Percentiles rank a stretch among this genome's conserved stretches.
Evolutionary conservation across 2,888 invertebrate species (phyloP).

Genomic region (Phasia obesa): DNA sequence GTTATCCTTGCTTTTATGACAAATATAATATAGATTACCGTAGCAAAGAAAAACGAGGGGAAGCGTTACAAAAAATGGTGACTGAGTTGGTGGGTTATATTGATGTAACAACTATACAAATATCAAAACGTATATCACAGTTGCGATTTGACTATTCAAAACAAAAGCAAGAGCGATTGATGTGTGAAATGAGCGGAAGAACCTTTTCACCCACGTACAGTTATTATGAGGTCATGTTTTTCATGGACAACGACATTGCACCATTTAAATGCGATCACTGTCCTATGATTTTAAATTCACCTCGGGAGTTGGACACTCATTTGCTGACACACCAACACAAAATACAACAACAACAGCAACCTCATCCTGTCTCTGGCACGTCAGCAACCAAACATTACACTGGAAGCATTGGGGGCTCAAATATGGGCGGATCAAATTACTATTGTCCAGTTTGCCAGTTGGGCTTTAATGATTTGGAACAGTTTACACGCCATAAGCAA

Average conservation of each 20-base stretch:
- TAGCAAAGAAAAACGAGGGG: constrained; percentile 79
- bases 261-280: constrained; percentile 79
- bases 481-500: constrained; percentile 77
- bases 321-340: constrained; percentile 76
- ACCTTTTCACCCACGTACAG: constrained; percentile 77
- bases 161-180: constrained; percentile 77
- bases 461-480: constrained; percentile 76
- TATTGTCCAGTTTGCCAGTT: constrained; percentile 75
- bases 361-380: constrained; percentile 28
- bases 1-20: constrained; percentile 79
- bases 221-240: constrained; percentile 78
- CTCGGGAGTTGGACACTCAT: constrained; percentile 77
- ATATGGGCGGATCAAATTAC: constrained; percentile 71
- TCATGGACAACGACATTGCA: constrained; percentile 79
- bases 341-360: constrained; percentile 67
- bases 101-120: constrained; percentile 79
- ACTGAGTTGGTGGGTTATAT: constrained; percentile 76
- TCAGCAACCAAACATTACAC: constrained; percentile 7
- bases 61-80: constrained; percentile 79
- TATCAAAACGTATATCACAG: constrained; percentile 79
- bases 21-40: constrained; percentile 79
- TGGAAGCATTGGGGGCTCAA: constrained; percentile 8
- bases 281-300: constrained; percentile 76
- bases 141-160: constrained; percentile 79
- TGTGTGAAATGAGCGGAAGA: constrained; percentile 76